A percentile compares a stretch with the other conserved stretches of the same genome.
These are phyloP conservation scores for Drosophila leontia DNA, from an alignment of 1,140 invertebrate species.

Conservation along the genomic window DNA sequence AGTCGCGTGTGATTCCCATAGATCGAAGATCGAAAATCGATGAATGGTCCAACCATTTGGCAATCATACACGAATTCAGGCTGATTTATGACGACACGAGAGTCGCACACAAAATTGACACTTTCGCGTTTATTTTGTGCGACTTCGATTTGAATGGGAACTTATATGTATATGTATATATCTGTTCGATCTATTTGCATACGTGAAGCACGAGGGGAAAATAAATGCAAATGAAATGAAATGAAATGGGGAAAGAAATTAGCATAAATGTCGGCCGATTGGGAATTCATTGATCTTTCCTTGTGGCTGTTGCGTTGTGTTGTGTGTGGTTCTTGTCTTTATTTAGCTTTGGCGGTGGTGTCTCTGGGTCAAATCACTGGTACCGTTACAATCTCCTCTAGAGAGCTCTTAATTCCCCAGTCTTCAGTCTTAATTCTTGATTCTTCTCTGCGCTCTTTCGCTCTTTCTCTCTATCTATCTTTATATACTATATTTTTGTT, in stretches of 20 bases:
- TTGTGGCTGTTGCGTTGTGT: not conserved
- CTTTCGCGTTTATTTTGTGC: slow-evolving; percentile 38
- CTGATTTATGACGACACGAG: slow-evolving; percentile 45
- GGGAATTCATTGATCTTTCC: slow-evolving; percentile 41
- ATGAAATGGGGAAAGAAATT: slow-evolving; percentile 38
- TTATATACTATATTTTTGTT: slow-evolving; percentile 5
- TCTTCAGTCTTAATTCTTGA: slow-evolving; percentile 13
- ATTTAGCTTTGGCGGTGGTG: slow-evolving; percentile 11
- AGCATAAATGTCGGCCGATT: slow-evolving; percentile 34
- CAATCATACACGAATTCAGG: slow-evolving; percentile 26
- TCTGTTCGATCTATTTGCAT: slow-evolving; percentile 26
- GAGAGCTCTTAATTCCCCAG: slow-evolving; percentile 18
- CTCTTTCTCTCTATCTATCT: not conserved
- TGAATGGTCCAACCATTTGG: slow-evolving; percentile 33
- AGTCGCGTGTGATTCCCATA: slow-evolving; percentile 15
- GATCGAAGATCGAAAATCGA: slow-evolving; percentile 29
- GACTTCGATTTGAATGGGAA: slow-evolving; percentile 37
- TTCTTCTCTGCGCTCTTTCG: slow-evolving; percentile 4
- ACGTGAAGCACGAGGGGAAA: not conserved
- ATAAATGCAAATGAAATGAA: slow-evolving; percentile 27
- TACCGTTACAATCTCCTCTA: slow-evolving; percentile 35
- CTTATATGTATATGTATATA: not conserved
- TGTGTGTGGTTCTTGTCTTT: slow-evolving; percentile 14
- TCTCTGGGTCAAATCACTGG: slow-evolving; percentile 35
- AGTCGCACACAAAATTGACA: slow-evolving; percentile 34